These are phyloP conservation scores for Orgyia antiqua DNA, from an alignment of 2,888 invertebrate genomes.

Conservation along the genomic window DNA sequence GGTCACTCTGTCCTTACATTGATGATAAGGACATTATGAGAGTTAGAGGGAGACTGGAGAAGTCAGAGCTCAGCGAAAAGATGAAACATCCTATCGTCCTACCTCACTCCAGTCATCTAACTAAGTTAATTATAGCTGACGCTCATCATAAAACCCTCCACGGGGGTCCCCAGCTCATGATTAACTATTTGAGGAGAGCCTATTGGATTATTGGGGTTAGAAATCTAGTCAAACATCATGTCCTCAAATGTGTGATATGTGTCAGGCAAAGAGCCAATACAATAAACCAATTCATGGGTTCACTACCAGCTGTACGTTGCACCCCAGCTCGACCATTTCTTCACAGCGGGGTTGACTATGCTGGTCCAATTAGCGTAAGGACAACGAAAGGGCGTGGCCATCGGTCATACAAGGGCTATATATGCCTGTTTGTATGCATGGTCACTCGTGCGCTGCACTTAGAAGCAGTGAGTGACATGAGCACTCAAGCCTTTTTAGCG, in stretches of 20 bases:
- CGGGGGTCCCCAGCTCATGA: too few relatives aligned
- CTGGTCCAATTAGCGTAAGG: neutral
- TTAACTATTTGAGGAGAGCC: neutral
- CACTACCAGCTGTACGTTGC: neutral
- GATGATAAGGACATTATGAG: slow-evolving; percentile 1
- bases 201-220: slow-evolving; percentile 4
- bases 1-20: slow-evolving; percentile 1
- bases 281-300: slow-evolving; percentile 4
- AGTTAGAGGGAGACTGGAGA: slow-evolving; percentile 2
- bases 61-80: neutral
- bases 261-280: slow-evolving; percentile 1
- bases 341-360: neutral
- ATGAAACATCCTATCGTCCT: slow-evolving; percentile 1
- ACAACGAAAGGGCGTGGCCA: neutral
- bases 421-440: too few relatives aligned
- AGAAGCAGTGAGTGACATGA: neutral
- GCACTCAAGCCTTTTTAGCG: neutral
- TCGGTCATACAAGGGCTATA: neutral
- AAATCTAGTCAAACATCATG: neutral
- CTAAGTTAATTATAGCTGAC: too few relatives aligned
- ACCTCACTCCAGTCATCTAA: slow-evolving; percentile 1
- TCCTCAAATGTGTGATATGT: slow-evolving; percentile 2
- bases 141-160: too few relatives aligned
- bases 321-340: slow-evolving; percentile 5
- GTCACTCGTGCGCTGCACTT: slow-evolving; percentile 1